Evolutionary conservation across 2,113 vertebrate species (phyloP), one percentile per base, ranked within the genome.

Genomic region (Motacilla tschutschensis): DNA sequence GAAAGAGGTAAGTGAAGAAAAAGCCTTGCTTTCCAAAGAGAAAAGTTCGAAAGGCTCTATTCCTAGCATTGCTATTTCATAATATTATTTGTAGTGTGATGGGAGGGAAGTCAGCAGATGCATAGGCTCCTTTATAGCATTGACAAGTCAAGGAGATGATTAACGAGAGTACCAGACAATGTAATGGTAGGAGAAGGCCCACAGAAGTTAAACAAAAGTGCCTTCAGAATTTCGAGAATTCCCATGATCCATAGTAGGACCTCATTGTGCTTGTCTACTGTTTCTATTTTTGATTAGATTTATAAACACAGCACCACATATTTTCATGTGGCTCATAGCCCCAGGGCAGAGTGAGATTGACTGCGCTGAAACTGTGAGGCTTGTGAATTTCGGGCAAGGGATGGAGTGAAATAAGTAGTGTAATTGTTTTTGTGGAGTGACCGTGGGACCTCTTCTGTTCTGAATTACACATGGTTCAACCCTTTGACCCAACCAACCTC

Each of bases 201-300:
- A 95, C 93, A 96, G 97, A 97, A 97, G 96, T 97, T 96, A 98
- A 98, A 98, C 98, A 99, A 98, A 99, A 98, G 97, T 95, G 97
- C 97, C 97, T 98, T 99, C 97, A 98, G 98, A 98, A 97, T 98
- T 96, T 85, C 84, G 95, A 95, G 94, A 97, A 97, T 98, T 99
- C 98, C 98, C 98, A 98, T 97, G 98, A 97, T 98, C 98, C 97
- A 89, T 91, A 95, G 96, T 97, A 97, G 97, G 96, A 97, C 98
- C 96, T 98, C 97, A 97, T 96, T 97, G 97, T 96, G 95, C 97
- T 97, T 96, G 96, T 96, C 96, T 96, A 96, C 95, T 95, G 97
- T 98, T 98, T 97, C 97, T 97, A 97, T 97, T 98, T 97, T 96
- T 95, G 91, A 96, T 95, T 96, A 96, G 97, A 98, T 98, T 98